phyloP scores from a whole-genome alignment of 1,140 invertebrate species.

The Elysia chlorotica region DNA sequence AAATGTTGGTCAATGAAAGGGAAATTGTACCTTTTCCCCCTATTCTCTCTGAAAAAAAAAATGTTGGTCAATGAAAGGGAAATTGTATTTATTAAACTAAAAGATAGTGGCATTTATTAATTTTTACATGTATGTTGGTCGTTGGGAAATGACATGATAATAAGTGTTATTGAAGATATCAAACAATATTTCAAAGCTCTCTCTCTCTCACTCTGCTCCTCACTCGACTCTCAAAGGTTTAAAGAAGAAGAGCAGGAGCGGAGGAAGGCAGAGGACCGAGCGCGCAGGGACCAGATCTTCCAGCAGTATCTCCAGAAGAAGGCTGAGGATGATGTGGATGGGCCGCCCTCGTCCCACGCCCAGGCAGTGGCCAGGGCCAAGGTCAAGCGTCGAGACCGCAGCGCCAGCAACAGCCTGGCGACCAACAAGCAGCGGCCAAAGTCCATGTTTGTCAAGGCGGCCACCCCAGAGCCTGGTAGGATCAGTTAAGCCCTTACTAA shows the following conservation, averaged over 20 bases:
- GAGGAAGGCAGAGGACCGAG: constrained; percentile 90
- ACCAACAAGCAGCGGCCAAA: constrained; percentile 41
- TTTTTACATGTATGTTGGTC: no score
- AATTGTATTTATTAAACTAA: neutral
- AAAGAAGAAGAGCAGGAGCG: constrained; percentile 83
- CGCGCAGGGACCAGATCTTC: constrained; percentile 83
- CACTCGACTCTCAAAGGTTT: no score
- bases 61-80: neutral
- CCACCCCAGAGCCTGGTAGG: constrained; percentile 23
- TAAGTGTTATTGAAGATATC: neutral
- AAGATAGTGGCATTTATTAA: neutral
- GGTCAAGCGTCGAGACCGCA: constrained; percentile 14
- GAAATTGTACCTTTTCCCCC: no score
- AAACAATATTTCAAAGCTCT: neutral
- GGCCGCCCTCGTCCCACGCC: constrained; percentile 12
- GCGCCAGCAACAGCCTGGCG: constrained; percentile 6
- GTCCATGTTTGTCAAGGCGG: constrained; percentile 39
- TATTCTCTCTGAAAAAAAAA: neutral
- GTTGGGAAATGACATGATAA: neutral
- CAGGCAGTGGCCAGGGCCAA: no score
- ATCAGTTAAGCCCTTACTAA: no score
- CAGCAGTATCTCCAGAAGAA: constrained; percentile 96
- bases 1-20: neutral
- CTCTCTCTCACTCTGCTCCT: constrained; percentile 1
- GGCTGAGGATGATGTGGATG: constrained; percentile 69